Evolutionary conservation across 1,140 invertebrate species (phyloP).

Genomic region (Brachionus angularis): DNA sequence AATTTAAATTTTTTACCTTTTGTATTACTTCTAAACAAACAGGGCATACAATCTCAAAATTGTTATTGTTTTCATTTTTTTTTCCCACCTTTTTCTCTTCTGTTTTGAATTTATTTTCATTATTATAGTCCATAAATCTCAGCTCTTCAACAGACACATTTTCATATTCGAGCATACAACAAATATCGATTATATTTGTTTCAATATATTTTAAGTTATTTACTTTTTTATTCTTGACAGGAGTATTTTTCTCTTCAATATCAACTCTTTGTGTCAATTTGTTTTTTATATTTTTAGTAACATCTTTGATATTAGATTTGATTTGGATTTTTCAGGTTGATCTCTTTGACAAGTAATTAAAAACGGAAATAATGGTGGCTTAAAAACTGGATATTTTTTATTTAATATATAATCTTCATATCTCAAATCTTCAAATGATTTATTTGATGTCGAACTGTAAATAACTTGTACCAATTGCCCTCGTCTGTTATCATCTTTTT

Average conservation of each 20-base stretch:
- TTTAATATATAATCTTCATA: constrained; percentile 10
- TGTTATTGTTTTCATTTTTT: no score
- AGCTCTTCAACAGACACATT: constrained; percentile 5
- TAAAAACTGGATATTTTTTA: background rate
- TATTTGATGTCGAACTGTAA: no score
- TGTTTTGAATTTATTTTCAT: background rate
- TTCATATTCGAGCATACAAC: constrained; percentile 23
- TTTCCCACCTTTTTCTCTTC: background rate
- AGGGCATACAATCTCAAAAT: no score
- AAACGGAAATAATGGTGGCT: background rate
- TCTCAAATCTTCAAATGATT: constrained; percentile 25
- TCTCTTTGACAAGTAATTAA: no score
- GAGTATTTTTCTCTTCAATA: background rate
- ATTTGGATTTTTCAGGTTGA: background rate
- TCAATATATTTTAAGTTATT: no score
- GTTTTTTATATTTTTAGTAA: background rate
- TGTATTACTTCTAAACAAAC: no score
- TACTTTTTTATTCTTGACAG: background rate
- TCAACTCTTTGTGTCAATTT: constrained; percentile 1
- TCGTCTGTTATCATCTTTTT: no score
- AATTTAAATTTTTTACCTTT: no score
- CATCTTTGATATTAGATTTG: background rate
- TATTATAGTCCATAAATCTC: constrained; percentile 23
- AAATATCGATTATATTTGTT: background rate
- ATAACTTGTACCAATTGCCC: no score